These are phyloP conservation scores for Sorex fumeus DNA, from an alignment of 2,113 vertebrate genomes.

Conservation along the genomic window DNA sequence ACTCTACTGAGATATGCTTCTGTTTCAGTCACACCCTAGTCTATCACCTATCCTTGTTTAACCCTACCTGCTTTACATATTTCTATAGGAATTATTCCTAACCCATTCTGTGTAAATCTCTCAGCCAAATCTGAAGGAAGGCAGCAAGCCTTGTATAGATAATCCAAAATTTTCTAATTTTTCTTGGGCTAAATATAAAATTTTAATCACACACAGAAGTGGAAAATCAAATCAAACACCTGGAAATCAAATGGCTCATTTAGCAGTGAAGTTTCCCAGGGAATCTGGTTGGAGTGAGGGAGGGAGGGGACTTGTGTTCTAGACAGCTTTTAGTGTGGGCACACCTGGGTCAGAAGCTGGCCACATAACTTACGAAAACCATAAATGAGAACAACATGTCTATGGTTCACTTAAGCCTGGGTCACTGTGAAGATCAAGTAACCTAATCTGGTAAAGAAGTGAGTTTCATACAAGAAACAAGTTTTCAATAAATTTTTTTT, in stretches of 20 bases:
- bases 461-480: neutral
- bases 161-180: slow-evolving; percentile 81
- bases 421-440: too few relatives aligned
- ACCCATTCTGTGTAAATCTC: neutral
- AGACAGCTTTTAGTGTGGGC: too few relatives aligned
- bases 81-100: neutral
- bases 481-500: neutral
- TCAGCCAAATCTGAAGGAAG: slow-evolving; percentile 40
- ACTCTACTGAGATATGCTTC: neutral
- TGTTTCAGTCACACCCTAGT: rapidly evolving
- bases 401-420: too few relatives aligned
- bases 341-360: too few relatives aligned
- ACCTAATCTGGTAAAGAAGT: neutral
- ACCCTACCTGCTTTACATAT: neutral
- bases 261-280: neutral
- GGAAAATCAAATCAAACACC: too few relatives aligned
- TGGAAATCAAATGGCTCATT: neutral
- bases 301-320: neutral
- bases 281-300: rapidly evolving
- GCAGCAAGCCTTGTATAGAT: slow-evolving; percentile 63
- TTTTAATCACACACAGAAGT: slow-evolving; percentile 66
- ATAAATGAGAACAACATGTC: too few relatives aligned
- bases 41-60: neutral
- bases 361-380: too few relatives aligned
- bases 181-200: slow-evolving; percentile 82